A percentile compares a stretch with the other conserved stretches of the same genome.
Conservation (phyloP, 2,888 invertebrate genomes). For the Xestia rhomboidea region DNA sequence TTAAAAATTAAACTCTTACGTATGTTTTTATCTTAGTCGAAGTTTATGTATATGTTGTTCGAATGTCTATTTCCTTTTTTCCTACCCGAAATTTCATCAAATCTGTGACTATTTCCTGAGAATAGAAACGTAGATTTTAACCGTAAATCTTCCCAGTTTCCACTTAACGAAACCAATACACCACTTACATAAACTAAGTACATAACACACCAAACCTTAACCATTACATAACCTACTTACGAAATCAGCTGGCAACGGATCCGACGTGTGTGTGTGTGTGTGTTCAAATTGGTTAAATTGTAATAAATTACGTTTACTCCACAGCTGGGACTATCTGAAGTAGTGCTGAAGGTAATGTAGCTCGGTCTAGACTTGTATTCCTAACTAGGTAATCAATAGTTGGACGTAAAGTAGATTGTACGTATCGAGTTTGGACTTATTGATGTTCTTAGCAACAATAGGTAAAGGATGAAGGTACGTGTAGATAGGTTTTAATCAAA, state of each 20-base stretch:
- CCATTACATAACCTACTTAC: neutral
- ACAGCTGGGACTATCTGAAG: conserved; percentile 28
- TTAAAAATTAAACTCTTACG: neutral
- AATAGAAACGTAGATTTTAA: neutral
- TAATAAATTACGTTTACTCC: conserved; percentile 35
- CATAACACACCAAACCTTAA: neutral
- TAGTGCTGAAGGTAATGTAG: conserved; percentile 9
- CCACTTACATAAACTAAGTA: neutral
- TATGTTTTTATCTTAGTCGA: neutral
- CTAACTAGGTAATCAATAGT: conserved; percentile 35
- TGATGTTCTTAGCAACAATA: neutral
- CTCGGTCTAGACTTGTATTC: neutral
- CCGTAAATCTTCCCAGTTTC: neutral
- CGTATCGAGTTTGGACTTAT: too few species aligned
- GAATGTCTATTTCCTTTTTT: neutral
- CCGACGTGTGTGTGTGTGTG: neutral
- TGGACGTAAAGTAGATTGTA: too few species aligned
- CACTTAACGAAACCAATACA: neutral
- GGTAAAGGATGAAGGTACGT: neutral
- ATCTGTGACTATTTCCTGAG: neutral
- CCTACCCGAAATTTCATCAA: neutral
- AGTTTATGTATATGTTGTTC: neutral
- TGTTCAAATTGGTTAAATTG: conserved; percentile 28
- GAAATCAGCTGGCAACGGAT: conserved; percentile 17
- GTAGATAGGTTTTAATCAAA: neutral